These are phyloP conservation scores for Drosophila prosaltans DNA, from an alignment of 1,140 invertebrate species.

Conservation along the genomic window DNA sequence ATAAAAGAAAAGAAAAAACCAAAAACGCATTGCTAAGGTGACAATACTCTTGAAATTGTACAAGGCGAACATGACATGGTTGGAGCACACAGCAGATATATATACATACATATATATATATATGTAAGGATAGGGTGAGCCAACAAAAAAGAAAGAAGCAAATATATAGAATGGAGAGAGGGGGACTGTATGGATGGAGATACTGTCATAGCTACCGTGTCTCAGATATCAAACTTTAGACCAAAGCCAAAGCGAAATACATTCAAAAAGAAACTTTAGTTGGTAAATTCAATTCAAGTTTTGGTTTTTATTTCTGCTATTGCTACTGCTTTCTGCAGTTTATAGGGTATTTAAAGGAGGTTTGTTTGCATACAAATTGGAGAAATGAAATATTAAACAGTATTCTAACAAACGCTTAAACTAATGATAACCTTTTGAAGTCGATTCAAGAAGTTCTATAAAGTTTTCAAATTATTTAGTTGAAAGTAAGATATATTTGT, in stretches of 20 bases:
- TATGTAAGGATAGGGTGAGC: background rate
- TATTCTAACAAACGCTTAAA: too few relatives aligned
- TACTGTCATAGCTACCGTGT: slow-evolving; percentile 47
- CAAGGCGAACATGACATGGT: slow-evolving; percentile 2
- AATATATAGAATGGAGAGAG: background rate
- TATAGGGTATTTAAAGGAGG: background rate
- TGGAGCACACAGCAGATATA: background rate
- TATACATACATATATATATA: background rate
- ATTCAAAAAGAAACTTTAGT: slow-evolving; percentile 52
- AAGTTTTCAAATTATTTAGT: too few relatives aligned
- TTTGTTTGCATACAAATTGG: background rate
- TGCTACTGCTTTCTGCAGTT: slow-evolving; percentile 1
- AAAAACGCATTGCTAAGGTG: slow-evolving; percentile 55
- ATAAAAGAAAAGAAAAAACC: background rate
- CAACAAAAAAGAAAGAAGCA: too few relatives aligned
- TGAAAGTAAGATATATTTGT: too few relatives aligned
- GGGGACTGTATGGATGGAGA: slow-evolving; percentile 2
- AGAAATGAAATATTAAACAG: too few relatives aligned
- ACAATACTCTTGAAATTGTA: slow-evolving; percentile 52
- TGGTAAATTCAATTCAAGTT: slow-evolving; percentile 56
- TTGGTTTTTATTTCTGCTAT: slow-evolving; percentile 38
- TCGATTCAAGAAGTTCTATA: too few relatives aligned
- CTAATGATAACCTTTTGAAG: too few relatives aligned
- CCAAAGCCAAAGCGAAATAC: slow-evolving; percentile 48
- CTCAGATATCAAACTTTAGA: slow-evolving; percentile 46